Base-by-base conservation (phyloP, 2,888 invertebrate genomes). In the Drosophila mulleri region DNA sequence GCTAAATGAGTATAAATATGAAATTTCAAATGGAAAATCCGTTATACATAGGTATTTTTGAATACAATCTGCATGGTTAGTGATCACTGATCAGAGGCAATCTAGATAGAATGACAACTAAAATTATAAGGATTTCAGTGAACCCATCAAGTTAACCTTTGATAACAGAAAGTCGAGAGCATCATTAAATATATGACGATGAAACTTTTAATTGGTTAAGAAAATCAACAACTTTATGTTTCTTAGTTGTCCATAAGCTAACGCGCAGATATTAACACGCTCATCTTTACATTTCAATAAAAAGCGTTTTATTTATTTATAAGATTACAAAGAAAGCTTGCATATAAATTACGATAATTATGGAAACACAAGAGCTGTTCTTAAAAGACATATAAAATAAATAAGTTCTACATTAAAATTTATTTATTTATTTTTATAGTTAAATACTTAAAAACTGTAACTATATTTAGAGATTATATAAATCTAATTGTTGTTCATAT, bases 351-450 rank as follows among this genome's bases (percentile, higher is more conserved):
- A 85, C 75, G 89, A 89, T 89, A 85, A 87, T 82, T 85, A 89
- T 89, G 82, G 79, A 91, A 91, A 89, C 87, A 86, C 84, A 90
- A 90, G 81, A 91, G 90, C 90, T 90, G 90, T 86, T 90, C 83
- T 90, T 88, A 89, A 89, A 85, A 78, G 80, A 82, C 80, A 82
- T 86, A 85, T 88, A 72, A 88, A 90, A 89, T 82, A 86, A 83
- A 90, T 80, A 89, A 77, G 76, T 78, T 81, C 86, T 88, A 85
- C 85, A 89, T 83, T 89, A 89, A 88, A 89, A 88, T 88, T 89
- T 83, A 90, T 90, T 83, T 86, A 88, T 88, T 90, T 89, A 89
- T 82, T 90, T 80, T 80, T 88, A 82, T 83, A 87, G 82, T 88
- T 89, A 89, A 87, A 88, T 90, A 89, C 89, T 90, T 89, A 87